phyloP scores from a whole-genome alignment of 1,140 invertebrate species.

The Paraescarpia echinospica region DNA sequence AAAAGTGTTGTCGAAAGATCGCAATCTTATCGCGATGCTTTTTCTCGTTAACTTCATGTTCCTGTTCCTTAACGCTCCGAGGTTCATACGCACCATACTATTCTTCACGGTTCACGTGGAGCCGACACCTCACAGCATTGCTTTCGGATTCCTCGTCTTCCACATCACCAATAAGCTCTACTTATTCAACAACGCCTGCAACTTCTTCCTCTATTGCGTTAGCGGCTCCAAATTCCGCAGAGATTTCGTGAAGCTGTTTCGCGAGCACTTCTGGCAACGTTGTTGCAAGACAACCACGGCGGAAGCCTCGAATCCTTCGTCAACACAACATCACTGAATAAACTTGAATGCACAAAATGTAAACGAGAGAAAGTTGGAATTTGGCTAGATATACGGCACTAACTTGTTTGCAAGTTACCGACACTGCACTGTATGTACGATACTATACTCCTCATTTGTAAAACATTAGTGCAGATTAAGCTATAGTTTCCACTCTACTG shows the following conservation, averaged over 20 bases:
- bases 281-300: not conserved
- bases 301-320: not conserved
- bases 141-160: not conserved
- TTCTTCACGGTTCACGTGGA: not conserved
- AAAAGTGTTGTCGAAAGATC: not conserved
- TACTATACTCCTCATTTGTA: not conserved
- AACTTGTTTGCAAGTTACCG: too few species aligned
- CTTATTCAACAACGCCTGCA: conserved; percentile 15
- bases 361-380: not conserved
- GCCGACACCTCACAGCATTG: not conserved
- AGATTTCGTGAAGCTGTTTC: not conserved
- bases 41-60: conserved; percentile 15
- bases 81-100: not conserved
- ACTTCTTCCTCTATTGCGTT: conserved; percentile 18
- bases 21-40: conserved; percentile 9
- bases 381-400: not conserved
- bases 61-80: conserved; percentile 3
- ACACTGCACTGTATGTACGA: not conserved
- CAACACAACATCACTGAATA: not conserved
- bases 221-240: conserved; percentile 13
- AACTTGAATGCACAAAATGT: not conserved
- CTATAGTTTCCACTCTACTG: not conserved
- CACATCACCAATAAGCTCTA: conserved; percentile 16
- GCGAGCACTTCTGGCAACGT: not conserved
- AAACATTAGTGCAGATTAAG: not conserved